Conservation (phyloP, 1,140 invertebrate genomes). For the Micrasema minimum region DNA sequence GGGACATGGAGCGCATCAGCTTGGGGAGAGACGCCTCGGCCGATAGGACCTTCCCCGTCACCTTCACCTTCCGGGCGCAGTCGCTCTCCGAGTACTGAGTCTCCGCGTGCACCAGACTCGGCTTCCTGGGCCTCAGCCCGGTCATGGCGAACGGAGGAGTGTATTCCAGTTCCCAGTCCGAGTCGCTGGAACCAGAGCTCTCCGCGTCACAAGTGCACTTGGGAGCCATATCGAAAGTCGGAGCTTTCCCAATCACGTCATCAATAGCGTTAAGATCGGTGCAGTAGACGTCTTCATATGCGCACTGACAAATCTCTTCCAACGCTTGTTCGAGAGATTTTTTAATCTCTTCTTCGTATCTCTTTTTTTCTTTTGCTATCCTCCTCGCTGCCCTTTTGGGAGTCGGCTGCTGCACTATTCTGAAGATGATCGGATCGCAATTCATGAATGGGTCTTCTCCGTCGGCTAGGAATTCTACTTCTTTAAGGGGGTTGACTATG, state of each 20-base stretch:
- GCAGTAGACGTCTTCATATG: constrained; percentile 65
- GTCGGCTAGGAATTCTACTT: constrained; percentile 62
- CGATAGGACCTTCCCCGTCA: constrained; percentile 4
- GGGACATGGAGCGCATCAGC: neutral
- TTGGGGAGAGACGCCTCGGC: constrained; percentile 2
- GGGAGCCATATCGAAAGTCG: constrained; percentile 62
- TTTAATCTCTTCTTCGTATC: constrained; percentile 61
- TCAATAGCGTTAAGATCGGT: constrained; percentile 63
- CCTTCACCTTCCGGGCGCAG: constrained; percentile 40
- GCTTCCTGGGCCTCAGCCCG: constrained; percentile 59
- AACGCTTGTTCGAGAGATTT: constrained; percentile 61
- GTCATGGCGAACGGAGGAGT: constrained; percentile 64
- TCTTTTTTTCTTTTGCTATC: constrained; percentile 62
- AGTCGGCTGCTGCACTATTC: constrained; percentile 67
- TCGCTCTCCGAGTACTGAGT: constrained; percentile 61
- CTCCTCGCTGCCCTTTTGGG: constrained; percentile 62
- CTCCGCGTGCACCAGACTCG: constrained; percentile 59
- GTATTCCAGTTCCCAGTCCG: constrained; percentile 65
- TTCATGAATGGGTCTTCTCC: constrained; percentile 70
- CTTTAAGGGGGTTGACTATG: constrained; percentile 68
- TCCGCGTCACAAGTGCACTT: constrained; percentile 61
- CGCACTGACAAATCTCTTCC: constrained; percentile 65
- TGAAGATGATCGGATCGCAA: constrained; percentile 69
- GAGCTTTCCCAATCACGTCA: constrained; percentile 62
- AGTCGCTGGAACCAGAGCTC: constrained; percentile 62